Evolutionary conservation across 2,888 invertebrate species (phyloP), one percentile per base, ranked within the genome.

Genomic region (Pristionchus exspectatus): DNA sequence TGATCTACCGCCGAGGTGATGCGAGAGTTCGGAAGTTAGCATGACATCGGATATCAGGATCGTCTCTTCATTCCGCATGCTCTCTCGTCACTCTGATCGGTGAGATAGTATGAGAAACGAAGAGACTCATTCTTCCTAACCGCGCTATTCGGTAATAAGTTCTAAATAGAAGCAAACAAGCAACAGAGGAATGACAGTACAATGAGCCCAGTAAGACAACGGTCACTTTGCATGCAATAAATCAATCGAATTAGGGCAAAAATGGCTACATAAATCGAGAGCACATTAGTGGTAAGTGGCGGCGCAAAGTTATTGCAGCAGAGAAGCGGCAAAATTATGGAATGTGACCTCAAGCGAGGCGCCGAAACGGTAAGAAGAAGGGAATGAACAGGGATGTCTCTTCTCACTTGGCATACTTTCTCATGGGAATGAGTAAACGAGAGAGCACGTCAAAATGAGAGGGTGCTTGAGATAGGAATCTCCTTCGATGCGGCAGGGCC

Each of bases 331-430:
- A 27, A 81, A 81, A 27, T 81, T 81, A 59, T 56, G 84, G 59
- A 85, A 85, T 85, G 84, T 85, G 84, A 85, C 84, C 84, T 85
- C 59, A 85, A 50, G 30, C 27, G 81, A 50, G 83, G 50, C 56
- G 83, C 54, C 56, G 54, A 38, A 27, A 16, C 9, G 38, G 33
- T 12, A 74, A 27, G 83, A 54, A 21, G 83, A 54, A 5, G 54
- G 27, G 21, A 24, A 81, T n/a, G 81, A n/a, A 44, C 44, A 50
- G 44, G 18, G 24, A 81, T 24, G 81, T 16, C 9, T 69, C 74
- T 77, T 54, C 54, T 21, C 81, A 1, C 14, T 74, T 74, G 18
- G 7, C 18, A 4, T 24, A 21, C 74, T 38, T 24, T 74, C 74
- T 74, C 16, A 9, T 4, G 21, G 38, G 74, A 18, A 38, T 44